Conservation (phyloP, 2,113 vertebrate genomes). For the Marcusenius ussheri region DNA sequence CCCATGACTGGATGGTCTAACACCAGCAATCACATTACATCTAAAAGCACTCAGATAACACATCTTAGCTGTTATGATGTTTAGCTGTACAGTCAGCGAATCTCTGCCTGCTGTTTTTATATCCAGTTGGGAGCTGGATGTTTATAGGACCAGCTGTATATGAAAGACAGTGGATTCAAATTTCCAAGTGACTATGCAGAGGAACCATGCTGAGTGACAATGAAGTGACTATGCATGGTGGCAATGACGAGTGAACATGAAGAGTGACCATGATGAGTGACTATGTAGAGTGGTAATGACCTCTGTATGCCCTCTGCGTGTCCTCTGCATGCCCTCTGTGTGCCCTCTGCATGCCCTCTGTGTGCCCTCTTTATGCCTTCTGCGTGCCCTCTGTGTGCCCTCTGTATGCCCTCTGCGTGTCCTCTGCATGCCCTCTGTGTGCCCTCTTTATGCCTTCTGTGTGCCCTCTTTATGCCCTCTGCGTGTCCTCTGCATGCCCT, state of each 20-base stretch:
- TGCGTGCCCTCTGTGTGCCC: no score
- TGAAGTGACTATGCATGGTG: neutral
- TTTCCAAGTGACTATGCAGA: neutral
- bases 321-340: neutral
- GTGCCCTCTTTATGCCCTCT: neutral
- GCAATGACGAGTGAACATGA: neutral
- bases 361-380: no score
- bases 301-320: no score
- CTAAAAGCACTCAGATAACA: neutral
- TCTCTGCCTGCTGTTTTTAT: neutral
- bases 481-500: no score
- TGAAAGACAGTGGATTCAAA: neutral
- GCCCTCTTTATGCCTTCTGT: neutral
- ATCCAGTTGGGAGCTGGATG: neutral
- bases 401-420: neutral
- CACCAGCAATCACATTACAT: neutral
- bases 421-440: neutral
- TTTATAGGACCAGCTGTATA: no score
- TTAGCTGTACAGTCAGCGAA: neutral
- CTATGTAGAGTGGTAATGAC: neutral
- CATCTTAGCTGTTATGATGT: neutral
- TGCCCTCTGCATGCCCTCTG: no score
- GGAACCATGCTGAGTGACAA: neutral
- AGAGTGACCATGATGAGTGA: neutral
- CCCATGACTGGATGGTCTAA: neutral